Percentiles rank a stretch among this genome's conserved stretches.
These are phyloP conservation scores for Oxyura jamaicensis DNA, from an alignment of 2,113 vertebrate genomes.

Conservation along the genomic window DNA sequence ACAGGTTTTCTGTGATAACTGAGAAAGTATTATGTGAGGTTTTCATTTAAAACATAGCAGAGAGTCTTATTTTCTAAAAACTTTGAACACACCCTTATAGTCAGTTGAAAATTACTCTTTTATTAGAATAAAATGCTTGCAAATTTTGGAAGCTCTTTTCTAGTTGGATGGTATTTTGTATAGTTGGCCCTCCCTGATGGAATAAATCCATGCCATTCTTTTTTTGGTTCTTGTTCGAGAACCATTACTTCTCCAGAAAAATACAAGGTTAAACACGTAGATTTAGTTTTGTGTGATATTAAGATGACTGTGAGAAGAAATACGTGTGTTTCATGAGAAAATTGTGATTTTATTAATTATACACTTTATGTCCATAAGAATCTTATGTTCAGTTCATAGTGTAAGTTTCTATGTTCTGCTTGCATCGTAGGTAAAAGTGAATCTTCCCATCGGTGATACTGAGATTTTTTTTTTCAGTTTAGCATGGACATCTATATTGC, in stretches of 20 bases:
- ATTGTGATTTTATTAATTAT: neutral
- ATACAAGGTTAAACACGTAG: neutral
- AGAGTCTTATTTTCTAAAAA: neutral
- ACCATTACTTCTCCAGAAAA: neutral
- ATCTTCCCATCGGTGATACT: neutral
- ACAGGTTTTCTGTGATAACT: neutral
- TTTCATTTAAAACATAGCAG: neutral
- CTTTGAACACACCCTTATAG: neutral
- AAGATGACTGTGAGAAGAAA: neutral
- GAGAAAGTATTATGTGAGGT: neutral
- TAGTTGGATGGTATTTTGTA: neutral
- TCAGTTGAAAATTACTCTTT: neutral
- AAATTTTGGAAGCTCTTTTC: neutral
- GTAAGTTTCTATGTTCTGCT: neutral
- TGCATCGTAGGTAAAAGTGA: neutral
- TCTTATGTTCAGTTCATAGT: neutral
- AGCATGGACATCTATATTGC: neutral
- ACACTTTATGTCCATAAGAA: fast-evolving
- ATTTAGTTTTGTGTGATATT: neutral
- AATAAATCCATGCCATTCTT: neutral
- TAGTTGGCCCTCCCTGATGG: neutral
- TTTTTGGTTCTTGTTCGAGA: neutral
- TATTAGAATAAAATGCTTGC: neutral
- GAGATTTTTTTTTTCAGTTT: neutral
- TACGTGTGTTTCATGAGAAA: neutral